Evolutionary conservation across 2,797 vertebrate genomes (phyloP), one percentile per base, ranked within the genome.

Genomic region (Schizothorax lantsangensis): DNA sequence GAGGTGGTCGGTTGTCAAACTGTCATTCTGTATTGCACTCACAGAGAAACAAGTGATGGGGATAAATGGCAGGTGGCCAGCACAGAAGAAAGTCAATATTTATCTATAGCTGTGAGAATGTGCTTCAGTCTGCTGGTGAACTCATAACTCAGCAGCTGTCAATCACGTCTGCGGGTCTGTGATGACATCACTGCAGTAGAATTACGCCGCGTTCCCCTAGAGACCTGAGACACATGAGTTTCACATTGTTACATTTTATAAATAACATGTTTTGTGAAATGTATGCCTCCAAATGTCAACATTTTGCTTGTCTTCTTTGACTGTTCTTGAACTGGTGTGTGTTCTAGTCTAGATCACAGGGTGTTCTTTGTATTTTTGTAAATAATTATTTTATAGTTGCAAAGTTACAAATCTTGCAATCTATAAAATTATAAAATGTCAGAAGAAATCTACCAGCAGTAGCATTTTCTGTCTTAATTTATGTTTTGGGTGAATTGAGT

Each of bases 81-180:
- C 47, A 17, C 45, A 82, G 66, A 15, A 10, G 21, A 71, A 71
- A 71, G 80, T 54, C 66, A 54, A 38, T 82, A 54, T 81, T 81
- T 36, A 54, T 69, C 64, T 40, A 5, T 72, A 71, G 33, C 43
- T 36, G 10, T 81, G 45, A 33, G 8, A 33, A 47, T 33, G 14
- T 21, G 17, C 40, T 15, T 79, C 43, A 73, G 69, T 71, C 78
- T 23, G 15, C 52, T 49, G 62, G 14, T 57, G 45, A 47, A 30
- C n/a, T 52, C 62, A 59, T 69, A 72, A 87, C 66, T 87, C 33
- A 77, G 12, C 30, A 75, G 33, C 66, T 80, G 79, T 75, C 47
- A 71, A 69, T 66, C 33, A 43, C 4, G 5, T n/a, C n/a, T 71
- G 45, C 33, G 79, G 43, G 45, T 43, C 17, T 43, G 17, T n/a